Base-by-base conservation (phyloP, 30 jellyfish, hydroid and myxozoan genomes). In the Nemopilema nomurai region DNA sequence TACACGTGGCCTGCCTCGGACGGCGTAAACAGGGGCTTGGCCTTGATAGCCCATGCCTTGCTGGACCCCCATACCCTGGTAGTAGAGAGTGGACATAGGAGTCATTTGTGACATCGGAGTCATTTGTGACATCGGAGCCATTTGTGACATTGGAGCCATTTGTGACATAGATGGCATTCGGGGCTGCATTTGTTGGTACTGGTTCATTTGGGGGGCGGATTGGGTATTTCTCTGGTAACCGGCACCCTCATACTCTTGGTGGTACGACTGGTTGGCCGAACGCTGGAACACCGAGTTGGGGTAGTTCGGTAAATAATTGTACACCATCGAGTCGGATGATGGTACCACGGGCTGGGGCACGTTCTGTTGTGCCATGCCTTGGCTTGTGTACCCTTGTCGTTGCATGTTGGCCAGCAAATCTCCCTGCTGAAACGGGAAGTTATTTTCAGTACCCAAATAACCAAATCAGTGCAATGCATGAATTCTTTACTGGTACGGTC, bases 231-330 rank as follows among this genome's bases (percentile, higher is more conserved):
- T 23, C 20, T 41, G 64, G 69, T 33, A 32, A 0, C 83, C 83
- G 19, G 30, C 41, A 8, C 26, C 50, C 64, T 31, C 72, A 25
- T 25, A 80, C 21, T 41, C 53, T 41, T 80, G 25, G 9, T n/a
- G 89, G 49, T 80, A 80, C 17, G 69, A 28, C 28, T 80, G 89
- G 23, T 24, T 50, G 18, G 28, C 73, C 22, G 26, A 21, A 19
- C 62, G 81, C 19, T 65, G 89, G 81, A 63, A 80, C 89, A 80
- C 25, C 20, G 79, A 79, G 20, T 79, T 57, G 13, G 89, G 81
- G 74, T 80, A 80, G 6, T 80, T 33, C 0, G 89, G 80, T n/a
- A 62, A 28, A 22, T 80, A 80, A 62, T 57, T 66, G 76, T 80
- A 80, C 62, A 67, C 23, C 22, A 80, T 18, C 0, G 62, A 79